These are phyloP conservation scores for Heteronetta atricapilla DNA, from an alignment of 2,113 vertebrate genomes.

Conservation along the genomic window DNA sequence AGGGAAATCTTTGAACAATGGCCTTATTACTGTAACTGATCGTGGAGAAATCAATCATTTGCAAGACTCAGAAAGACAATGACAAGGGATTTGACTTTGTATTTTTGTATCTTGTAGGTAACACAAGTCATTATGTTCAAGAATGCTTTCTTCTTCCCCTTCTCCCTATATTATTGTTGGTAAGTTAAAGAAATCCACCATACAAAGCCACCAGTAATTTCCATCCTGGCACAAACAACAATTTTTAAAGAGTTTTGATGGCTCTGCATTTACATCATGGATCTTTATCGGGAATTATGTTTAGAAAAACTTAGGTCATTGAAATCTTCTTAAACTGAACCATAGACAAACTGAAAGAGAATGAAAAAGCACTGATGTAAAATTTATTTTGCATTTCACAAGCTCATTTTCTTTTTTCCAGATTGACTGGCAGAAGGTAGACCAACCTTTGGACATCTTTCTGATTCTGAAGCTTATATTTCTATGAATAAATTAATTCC, in stretches of 20 bases:
- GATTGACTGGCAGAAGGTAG: constrained; percentile 7
- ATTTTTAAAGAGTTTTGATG: constrained; percentile 23
- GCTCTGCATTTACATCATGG: constrained; percentile 11
- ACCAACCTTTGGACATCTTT: background rate
- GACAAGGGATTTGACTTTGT: background rate
- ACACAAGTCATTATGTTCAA: background rate
- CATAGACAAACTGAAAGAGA: constrained; percentile 2
- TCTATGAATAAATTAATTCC: background rate
- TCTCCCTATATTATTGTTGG: background rate
- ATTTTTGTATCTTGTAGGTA: background rate
- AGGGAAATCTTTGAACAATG: background rate
- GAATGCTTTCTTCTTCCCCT: background rate
- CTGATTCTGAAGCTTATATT: background rate
- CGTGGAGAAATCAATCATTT: background rate
- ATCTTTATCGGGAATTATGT: constrained; percentile 27
- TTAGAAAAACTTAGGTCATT: constrained; percentile 51
- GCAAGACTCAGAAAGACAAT: background rate
- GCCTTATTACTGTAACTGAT: background rate
- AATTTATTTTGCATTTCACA: background rate
- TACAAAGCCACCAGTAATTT: background rate
- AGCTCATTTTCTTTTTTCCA: background rate
- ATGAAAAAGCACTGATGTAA: background rate
- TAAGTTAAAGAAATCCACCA: background rate
- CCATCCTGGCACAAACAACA: background rate
- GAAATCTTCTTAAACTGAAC: constrained; percentile 32